Evolutionary conservation across 1,140 invertebrate species (phyloP).

Genomic region (Tetramorium alpestre): DNA sequence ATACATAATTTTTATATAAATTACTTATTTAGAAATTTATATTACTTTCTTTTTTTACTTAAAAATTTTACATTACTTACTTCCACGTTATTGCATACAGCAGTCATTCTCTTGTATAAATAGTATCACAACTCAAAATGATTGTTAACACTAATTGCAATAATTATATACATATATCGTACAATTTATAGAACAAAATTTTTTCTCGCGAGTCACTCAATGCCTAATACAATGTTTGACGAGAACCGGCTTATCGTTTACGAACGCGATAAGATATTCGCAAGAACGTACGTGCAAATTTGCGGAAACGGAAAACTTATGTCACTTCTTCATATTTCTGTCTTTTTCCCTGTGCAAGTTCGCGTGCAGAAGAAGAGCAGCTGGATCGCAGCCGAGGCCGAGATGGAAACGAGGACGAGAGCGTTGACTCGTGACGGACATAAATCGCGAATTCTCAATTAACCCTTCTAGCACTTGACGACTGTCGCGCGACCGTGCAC

Average conservation of each 20-base stretch:
- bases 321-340: neutral
- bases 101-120: neutral
- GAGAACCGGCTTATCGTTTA: neutral
- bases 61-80: neutral
- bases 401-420: conserved; percentile 35
- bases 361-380: conserved; percentile 5
- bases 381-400: conserved; percentile 6
- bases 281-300: neutral
- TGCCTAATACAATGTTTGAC: neutral
- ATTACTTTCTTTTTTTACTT: neutral
- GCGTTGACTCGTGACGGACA: conserved; percentile 44
- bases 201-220: too few species aligned
- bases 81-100: neutral
- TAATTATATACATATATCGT: too few species aligned
- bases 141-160: too few species aligned
- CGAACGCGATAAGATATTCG: conserved; percentile 10
- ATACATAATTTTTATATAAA: neutral
- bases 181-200: too few species aligned
- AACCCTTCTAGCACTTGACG: conserved; percentile 21
- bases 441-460: conserved; percentile 47
- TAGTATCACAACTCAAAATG: neutral
- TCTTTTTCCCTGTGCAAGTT: neutral
- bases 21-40: neutral
- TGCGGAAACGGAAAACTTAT: neutral
- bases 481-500: neutral